A percentile compares a stretch with the other conserved stretches of the same genome.
These are phyloP conservation scores for Bombus waltoni DNA, from an alignment of 1,140 invertebrate species.

Conservation along the genomic window DNA sequence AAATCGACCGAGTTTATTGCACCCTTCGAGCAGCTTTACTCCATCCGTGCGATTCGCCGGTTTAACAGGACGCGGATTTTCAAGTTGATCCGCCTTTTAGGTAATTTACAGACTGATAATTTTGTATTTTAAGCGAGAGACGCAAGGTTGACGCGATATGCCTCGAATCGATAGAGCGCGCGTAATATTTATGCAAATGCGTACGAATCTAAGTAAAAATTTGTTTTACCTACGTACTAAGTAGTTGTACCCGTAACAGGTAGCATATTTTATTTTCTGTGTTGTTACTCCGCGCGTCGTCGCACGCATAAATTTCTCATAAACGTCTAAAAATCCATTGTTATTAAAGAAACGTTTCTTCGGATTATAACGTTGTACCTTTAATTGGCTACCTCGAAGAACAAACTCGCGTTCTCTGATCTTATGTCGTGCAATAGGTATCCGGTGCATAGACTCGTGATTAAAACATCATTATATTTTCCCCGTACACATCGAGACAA, in stretches of 20 bases:
- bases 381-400: no score
- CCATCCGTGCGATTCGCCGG: neutral
- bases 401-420: no score
- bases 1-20: neutral
- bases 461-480: no score
- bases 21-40: neutral
- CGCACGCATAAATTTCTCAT: no score
- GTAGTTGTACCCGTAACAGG: no score
- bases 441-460: no score
- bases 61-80: neutral
- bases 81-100: neutral
- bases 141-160: no score
- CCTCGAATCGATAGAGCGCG: neutral
- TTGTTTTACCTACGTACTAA: rapidly evolving
- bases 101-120: neutral
- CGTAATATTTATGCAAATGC: neutral
- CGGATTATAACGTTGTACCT: rapidly evolving
- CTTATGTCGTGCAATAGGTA: no score
- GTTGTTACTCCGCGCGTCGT: neutral
- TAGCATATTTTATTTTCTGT: no score
- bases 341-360: no score
- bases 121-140: neutral
- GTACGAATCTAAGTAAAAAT: no score
- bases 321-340: rapidly evolving
- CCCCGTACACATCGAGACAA: no score